Percentiles rank a stretch among this genome's conserved stretches.
Conservation (phyloP, 2,888 invertebrate species). For the Taphrorychus bicolor region DNA sequence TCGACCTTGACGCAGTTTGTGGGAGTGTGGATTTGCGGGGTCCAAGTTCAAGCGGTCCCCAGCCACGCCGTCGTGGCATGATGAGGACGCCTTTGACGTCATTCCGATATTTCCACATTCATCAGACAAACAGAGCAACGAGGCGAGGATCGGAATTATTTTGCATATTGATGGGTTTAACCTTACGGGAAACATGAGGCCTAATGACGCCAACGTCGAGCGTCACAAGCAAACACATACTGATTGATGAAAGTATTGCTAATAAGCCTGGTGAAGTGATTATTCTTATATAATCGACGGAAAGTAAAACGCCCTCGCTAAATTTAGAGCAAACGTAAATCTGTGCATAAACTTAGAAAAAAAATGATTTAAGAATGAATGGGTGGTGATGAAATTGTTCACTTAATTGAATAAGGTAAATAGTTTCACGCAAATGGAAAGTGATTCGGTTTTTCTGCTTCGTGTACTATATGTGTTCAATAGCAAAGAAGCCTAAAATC, state of each 20-base stretch:
- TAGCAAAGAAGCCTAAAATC: too few relatives aligned
- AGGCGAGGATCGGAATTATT: background rate
- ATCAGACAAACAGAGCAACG: background rate
- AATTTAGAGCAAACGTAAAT: too few relatives aligned
- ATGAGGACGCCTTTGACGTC: constrained; percentile 6
- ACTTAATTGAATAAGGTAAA: background rate
- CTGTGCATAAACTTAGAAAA: background rate
- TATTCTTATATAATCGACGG: background rate
- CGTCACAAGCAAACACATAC: background rate
- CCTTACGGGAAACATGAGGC: background rate
- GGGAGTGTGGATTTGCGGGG: constrained; percentile 27
- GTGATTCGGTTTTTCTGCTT: background rate
- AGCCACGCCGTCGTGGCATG: constrained; percentile 30
- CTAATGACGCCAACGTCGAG: background rate
- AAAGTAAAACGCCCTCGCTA: background rate
- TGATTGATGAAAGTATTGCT: background rate
- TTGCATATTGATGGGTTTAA: background rate
- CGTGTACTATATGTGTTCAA: too few relatives aligned
- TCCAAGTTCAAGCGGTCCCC: constrained; percentile 29
- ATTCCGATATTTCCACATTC: constrained; percentile 6
- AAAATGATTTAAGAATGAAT: background rate
- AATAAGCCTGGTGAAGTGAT: too few relatives aligned
- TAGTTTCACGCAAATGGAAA: background rate
- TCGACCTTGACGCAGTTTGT: constrained; percentile 6
- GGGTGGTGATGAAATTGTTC: background rate